These are phyloP conservation scores for Amphiprion percula DNA, from an alignment of 2,113 vertebrate genomes.

Conservation along the genomic window DNA sequence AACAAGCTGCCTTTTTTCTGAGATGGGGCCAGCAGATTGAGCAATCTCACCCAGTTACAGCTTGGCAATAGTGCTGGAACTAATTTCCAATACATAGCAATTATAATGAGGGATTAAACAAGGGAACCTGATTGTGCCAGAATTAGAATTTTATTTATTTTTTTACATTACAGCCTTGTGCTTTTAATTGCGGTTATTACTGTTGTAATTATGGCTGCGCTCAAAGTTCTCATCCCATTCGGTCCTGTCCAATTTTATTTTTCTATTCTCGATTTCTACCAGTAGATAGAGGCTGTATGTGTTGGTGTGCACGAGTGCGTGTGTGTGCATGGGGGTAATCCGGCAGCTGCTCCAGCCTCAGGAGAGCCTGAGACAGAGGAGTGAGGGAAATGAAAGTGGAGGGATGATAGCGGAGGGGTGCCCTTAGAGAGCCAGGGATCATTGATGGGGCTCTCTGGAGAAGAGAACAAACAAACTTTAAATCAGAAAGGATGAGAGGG, in stretches of 20 bases:
- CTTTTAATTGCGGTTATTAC: conserved; percentile 26
- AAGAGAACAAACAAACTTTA: conserved; percentile 86
- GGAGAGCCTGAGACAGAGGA: conserved; percentile 70
- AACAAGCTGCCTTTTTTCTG: conserved; percentile 51
- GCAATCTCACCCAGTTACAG: conserved; percentile 2
- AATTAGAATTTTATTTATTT: conserved; percentile 12
- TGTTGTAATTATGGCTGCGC: not conserved
- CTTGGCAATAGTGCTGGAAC: conserved; percentile 30
- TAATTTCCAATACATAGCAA: conserved; percentile 25
- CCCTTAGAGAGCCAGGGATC: conserved; percentile 80
- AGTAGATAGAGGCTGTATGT: conserved; percentile 25
- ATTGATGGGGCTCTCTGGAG: conserved; percentile 80
- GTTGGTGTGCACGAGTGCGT: conserved; percentile 14
- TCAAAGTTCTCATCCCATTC: not conserved
- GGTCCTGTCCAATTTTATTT: conserved; percentile 10
- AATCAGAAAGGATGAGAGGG: conserved; percentile 83
- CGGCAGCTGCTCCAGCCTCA: conserved; percentile 61
- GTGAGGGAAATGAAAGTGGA: conserved; percentile 81
- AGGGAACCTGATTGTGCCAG: conserved; percentile 17
- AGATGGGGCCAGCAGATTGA: conserved; percentile 20
- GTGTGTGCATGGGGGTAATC: conserved; percentile 40
- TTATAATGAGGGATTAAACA: conserved; percentile 48
- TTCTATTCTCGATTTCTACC: conserved; percentile 35
- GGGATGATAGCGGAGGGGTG: conserved; percentile 74
- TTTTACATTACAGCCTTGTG: not conserved